Base-by-base conservation (phyloP, 2,888 invertebrate species). In the Metalampra italica region DNA sequence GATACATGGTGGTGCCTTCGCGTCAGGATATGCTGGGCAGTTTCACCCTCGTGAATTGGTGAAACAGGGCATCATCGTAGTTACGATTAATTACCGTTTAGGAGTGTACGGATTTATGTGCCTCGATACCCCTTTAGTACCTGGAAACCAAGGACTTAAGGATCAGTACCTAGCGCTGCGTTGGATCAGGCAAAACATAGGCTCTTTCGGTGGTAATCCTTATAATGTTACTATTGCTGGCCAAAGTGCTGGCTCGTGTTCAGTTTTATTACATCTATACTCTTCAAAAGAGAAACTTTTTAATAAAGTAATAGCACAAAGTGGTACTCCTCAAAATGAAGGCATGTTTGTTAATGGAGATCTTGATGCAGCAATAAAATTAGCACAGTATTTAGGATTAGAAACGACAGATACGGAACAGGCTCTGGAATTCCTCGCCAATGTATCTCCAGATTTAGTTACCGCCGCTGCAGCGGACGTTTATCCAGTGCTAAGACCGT, bases 71-170 rank as follows among this genome's bases (percentile, higher is more conserved):
- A 71, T 89, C 5, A 56, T 89, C 11, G 78, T 89, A 0, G 81
- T 88, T 0, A 82, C 85, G 0, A 64, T 87, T 0, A 89, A 89
- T 51, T 89, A 89, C 51, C 78, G 89, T 1, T 65, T 89, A 29
- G 89, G 89, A 0, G 78, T 87, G 0, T 89, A 85, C 37, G 89
- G 89, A 36, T 89, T 89, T 50, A 73, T 89, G 74, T 87, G 89
- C 37, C 68, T 88, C 0, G 79, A 82, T 49, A 64, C 68, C 7
- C 87, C 89, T 1, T 54, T 64, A 1, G 66, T 82, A 3, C 73
- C 87, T 9, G 89, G 89, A 1, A 89, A 89, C 50, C 86, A 87
- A 57, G 89, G 89, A 0, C 66, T 89, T 1, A 87, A 84, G 57
- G 89, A 89, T 50, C 88, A 89, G 54, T 75, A 74, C 45, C 59